Conservation (phyloP, 2,888 invertebrate genomes). For the Lampropteryx suffumata region DNA sequence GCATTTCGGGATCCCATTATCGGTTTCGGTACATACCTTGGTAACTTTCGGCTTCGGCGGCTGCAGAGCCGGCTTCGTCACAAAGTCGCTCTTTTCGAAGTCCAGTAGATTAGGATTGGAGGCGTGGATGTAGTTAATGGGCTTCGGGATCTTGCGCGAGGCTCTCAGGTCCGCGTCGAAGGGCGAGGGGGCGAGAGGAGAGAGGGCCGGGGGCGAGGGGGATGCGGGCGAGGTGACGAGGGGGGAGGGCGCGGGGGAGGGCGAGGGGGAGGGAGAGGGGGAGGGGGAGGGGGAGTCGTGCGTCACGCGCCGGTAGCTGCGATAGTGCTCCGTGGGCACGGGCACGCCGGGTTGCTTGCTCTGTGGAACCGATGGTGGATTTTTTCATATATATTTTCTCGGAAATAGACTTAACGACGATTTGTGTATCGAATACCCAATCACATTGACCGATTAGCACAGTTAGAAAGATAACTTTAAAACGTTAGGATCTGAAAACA, state of each 20-base stretch:
- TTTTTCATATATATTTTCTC: too few species aligned
- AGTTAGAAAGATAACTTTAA: too few species aligned
- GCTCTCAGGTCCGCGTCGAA: constrained; percentile 16
- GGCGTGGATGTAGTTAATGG: constrained; percentile 86
- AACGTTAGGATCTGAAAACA: too few species aligned
- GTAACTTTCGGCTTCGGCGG: constrained; percentile 50
- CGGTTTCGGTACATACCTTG: constrained; percentile 30
- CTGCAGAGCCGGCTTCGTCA: constrained; percentile 53
- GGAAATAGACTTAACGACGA: too few species aligned
- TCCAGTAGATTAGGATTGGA: constrained; percentile 87
- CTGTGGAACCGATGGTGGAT: too few species aligned
- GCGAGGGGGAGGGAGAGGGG: constrained; percentile 28
- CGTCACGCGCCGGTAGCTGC: constrained; percentile 87
- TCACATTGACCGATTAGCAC: too few species aligned
- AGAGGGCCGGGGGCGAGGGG: constrained; percentile 30
- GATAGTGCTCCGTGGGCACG: constrained; percentile 90
- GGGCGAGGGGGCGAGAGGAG: constrained; percentile 2
- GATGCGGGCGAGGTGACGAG: constrained; percentile 26
- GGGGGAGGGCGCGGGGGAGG: constrained; percentile 20
- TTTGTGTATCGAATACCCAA: too few species aligned
- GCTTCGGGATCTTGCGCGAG: constrained; percentile 63
- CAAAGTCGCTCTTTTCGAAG: constrained; percentile 80
- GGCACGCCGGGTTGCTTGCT: constrained; percentile 78
- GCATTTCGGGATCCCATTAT: too few species aligned
- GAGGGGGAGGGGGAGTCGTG: constrained; percentile 41